Conservation (phyloP, 2,797 vertebrate species). For the Phataginus tetradactyla region DNA sequence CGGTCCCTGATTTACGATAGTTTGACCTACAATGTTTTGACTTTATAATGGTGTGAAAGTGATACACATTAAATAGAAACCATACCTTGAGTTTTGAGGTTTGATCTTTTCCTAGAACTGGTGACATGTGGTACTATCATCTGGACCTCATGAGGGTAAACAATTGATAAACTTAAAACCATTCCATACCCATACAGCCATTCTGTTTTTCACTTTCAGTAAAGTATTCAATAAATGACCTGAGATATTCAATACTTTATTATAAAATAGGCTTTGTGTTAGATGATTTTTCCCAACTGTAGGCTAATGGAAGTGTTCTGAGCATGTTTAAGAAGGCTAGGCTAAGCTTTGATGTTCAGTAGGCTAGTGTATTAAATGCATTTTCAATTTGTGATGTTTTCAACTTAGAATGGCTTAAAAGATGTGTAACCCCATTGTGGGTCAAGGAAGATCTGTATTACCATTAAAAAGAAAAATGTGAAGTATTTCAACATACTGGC, state of each 20-base stretch:
- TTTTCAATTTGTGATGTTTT: not conserved
- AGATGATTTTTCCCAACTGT: not conserved
- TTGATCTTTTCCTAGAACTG: not conserved
- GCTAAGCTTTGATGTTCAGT: not conserved
- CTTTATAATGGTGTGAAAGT: not conserved
- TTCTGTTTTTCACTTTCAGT: not conserved
- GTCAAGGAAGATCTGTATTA: not conserved
- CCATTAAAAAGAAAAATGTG: not conserved
- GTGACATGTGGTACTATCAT: not conserved
- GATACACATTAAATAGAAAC: not conserved
- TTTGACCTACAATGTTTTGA: not conserved
- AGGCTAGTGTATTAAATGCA: not conserved
- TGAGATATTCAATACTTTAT: not conserved
- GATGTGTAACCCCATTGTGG: not conserved
- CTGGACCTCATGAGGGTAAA: not conserved
- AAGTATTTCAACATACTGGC: conserved; percentile 35
- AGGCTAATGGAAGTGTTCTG: not conserved
- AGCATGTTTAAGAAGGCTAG: not conserved
- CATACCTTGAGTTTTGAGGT: not conserved
- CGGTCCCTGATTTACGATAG: not conserved
- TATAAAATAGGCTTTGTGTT: not conserved
- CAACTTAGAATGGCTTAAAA: not conserved
- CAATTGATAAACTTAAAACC: not conserved
- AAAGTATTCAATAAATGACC: not conserved
- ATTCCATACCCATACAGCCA: not conserved